phyloP scores from a whole-genome alignment of 1,140 invertebrate genomes.

The Idris sp. region DNA sequence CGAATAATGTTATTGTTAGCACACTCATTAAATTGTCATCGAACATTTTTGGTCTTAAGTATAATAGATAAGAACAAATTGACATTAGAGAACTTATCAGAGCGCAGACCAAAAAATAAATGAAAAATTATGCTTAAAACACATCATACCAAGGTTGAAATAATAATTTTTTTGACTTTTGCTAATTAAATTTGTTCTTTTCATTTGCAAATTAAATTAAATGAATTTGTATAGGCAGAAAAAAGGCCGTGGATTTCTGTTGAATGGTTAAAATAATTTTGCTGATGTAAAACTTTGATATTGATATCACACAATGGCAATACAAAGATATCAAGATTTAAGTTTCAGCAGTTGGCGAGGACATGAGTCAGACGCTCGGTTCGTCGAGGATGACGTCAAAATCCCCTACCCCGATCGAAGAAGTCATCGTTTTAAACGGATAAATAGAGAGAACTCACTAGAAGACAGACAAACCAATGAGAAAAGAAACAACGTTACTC shows the following conservation, averaged over 20 bases:
- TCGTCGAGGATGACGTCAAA: constrained; percentile 75
- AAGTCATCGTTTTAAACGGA: constrained; percentile 74
- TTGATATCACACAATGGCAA: constrained; percentile 25
- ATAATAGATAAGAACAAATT: constrained; percentile 44
- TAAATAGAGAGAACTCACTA: constrained; percentile 58
- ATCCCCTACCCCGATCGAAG: constrained; percentile 67
- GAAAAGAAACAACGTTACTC: constrained; percentile 64
- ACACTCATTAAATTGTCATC: constrained; percentile 50
- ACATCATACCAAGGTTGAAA: too few relatives aligned
- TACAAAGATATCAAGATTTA: constrained; percentile 54
- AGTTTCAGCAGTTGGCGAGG: constrained; percentile 51
- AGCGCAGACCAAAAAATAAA: constrained; percentile 10
- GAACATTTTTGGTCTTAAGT: constrained; percentile 19
- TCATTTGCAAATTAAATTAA: too few relatives aligned
- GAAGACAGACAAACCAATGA: constrained; percentile 38
- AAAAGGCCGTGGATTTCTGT: constrained; percentile 1
- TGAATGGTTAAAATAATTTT: constrained; percentile 13
- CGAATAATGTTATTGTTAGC: constrained; percentile 44
- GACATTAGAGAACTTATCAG: constrained; percentile 18
- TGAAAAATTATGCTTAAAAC: too few relatives aligned
- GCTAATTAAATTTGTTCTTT: too few relatives aligned
- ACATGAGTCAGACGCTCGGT: constrained; percentile 75
- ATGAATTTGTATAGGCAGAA: too few relatives aligned
- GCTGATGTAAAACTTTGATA: constrained; percentile 28
- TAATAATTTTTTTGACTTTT: too few relatives aligned